A percentile compares a stretch with the other conserved stretches of the same genome.
phyloP scores from a whole-genome alignment of 2,113 vertebrate genomes.

The Eubucco bourcierii region DNA sequence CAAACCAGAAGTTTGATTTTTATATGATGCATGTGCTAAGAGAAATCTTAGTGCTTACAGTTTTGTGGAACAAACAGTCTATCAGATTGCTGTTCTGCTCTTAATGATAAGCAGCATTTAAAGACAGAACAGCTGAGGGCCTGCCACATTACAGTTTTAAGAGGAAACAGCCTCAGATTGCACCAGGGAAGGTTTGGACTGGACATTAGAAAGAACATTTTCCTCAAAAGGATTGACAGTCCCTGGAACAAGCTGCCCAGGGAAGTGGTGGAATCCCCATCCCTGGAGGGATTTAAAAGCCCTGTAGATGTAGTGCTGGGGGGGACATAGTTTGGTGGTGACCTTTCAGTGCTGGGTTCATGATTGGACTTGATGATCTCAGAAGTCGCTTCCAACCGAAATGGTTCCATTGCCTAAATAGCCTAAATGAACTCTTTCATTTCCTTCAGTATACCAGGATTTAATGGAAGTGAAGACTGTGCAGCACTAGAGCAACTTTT shows the following conservation, averaged over 20 bases:
- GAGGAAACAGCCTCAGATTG: neutral
- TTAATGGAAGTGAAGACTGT: slow-evolving; percentile 92
- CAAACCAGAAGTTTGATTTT: neutral
- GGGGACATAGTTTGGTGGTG: neutral
- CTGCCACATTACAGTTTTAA: neutral
- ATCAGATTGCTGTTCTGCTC: neutral
- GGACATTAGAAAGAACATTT: neutral
- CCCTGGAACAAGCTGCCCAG: neutral
- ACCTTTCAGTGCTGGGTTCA: neutral
- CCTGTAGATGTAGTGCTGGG: neutral
- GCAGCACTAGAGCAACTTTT: slow-evolving; percentile 90
- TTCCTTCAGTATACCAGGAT: slow-evolving; percentile 89
- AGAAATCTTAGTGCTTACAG: neutral
- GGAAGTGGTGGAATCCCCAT: neutral
- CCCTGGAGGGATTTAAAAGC: neutral
- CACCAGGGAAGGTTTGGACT: neutral
- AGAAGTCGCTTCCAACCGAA: neutral
- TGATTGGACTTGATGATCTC: neutral
- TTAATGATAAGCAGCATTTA: neutral
- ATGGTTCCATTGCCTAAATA: neutral
- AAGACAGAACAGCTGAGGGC: neutral
- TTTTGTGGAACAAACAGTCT: neutral
- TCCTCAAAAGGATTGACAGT: neutral
- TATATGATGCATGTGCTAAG: neutral
- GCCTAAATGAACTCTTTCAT: neutral